Conservation (phyloP, 2,797 vertebrate genomes). For the Macropus fuliginosus region DNA sequence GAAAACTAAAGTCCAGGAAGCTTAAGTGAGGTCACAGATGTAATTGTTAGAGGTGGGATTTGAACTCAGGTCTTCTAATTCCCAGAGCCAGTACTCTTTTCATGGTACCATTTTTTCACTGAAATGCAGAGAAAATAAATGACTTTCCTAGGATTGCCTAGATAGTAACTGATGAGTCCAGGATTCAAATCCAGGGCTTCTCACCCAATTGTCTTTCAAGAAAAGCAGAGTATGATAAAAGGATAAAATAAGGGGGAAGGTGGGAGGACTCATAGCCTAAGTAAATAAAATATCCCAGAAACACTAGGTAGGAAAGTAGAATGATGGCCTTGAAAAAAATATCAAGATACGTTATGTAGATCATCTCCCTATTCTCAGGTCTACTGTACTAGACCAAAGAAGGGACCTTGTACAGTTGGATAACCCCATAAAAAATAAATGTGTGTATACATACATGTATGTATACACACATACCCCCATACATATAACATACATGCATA, state of each 20-base stretch:
- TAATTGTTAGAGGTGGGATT: not conserved
- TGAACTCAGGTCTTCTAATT: not conserved
- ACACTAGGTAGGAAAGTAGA: slow-evolving; percentile 14
- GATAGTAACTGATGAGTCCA: not conserved
- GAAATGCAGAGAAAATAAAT: not conserved
- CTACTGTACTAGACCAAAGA: slow-evolving; percentile 11
- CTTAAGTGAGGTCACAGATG: not conserved
- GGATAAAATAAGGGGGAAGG: not conserved
- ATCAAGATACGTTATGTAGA: not conserved
- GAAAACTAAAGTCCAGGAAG: not conserved
- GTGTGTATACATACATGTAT: not conserved
- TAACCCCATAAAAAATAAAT: not conserved
- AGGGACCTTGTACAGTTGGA: slow-evolving; percentile 6
- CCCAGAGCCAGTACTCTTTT: not conserved
- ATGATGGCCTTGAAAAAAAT: slow-evolving; percentile 16
- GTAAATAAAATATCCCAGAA: slow-evolving; percentile 34
- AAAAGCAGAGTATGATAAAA: not conserved
- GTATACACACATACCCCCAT: not conserved
- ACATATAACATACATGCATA: not conserved
- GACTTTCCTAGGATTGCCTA: not conserved
- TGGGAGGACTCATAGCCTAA: not conserved
- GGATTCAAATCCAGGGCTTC: not conserved
- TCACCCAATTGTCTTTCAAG: not conserved
- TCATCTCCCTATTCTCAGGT: not conserved
- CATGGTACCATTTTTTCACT: not conserved